Conservation (phyloP, 2,113 vertebrate species). For the Ciconia boyciana region DNA sequence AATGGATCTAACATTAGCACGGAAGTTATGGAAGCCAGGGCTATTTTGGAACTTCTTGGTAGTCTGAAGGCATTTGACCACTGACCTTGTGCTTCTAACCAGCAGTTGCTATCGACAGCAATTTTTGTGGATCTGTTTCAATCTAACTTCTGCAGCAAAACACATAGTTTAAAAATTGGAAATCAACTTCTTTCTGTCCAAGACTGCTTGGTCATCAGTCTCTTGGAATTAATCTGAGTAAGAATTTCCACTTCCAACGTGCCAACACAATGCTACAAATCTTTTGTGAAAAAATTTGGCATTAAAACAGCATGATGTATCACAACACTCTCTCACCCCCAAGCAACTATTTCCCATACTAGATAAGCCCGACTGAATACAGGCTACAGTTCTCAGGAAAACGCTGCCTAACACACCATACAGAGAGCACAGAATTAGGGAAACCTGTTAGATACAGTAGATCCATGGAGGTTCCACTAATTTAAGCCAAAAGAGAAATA, state of each 20-base stretch:
- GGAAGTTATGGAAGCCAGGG: background rate
- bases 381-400: background rate
- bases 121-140: constrained; percentile 58
- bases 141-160: constrained; percentile 49
- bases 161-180: constrained; percentile 44
- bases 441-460: background rate
- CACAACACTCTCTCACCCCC: background rate
- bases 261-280: constrained; percentile 43
- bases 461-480: background rate
- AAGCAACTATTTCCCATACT: background rate
- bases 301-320: constrained; percentile 4
- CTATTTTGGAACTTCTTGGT: constrained; percentile 41
- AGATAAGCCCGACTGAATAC: background rate
- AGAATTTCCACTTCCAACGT: constrained; percentile 40
- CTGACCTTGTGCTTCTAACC: constrained; percentile 46
- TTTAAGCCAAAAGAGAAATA: background rate
- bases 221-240: constrained; percentile 41
- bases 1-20: background rate
- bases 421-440: background rate
- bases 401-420: background rate
- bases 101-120: constrained; percentile 42
- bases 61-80: constrained; percentile 46
- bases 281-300: constrained; percentile 32
- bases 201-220: constrained; percentile 57
- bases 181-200: constrained; percentile 45